These are phyloP conservation scores for Amblyjoppa fuscipennis DNA, from an alignment of 2,888 invertebrate genomes.

Conservation along the genomic window DNA sequence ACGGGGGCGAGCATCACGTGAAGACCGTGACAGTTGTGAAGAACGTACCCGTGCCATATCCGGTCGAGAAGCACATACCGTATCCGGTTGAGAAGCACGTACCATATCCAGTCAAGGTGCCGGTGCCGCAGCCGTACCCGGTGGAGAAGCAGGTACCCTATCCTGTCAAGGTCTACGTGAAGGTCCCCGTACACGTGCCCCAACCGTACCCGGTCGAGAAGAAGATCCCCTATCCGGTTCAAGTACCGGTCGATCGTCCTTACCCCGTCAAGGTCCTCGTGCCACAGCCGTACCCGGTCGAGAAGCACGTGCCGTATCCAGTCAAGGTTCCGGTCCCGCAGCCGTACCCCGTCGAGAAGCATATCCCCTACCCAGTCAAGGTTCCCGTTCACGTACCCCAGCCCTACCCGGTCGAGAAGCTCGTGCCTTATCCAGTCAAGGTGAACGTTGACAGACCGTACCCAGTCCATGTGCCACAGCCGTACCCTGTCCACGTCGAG, in stretches of 20 bases:
- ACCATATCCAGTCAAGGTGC: conserved; percentile 87
- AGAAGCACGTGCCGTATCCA: conserved; percentile 91
- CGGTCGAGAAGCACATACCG: conserved; percentile 82
- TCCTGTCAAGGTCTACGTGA: conserved; percentile 92
- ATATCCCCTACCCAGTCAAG: conserved; percentile 92
- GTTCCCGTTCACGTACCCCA: conserved; percentile 92
- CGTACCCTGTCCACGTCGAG: conserved; percentile 89
- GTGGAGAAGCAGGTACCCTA: conserved; percentile 90
- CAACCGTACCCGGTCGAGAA: conserved; percentile 93
- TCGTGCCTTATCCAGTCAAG: conserved; percentile 90
- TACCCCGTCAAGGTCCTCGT: conserved; percentile 92
- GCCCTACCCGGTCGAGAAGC: conserved; percentile 91
- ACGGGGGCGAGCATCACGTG: conserved; percentile 86
- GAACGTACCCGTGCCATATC: conserved; percentile 86
- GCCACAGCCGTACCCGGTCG: conserved; percentile 93
- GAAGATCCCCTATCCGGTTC: conserved; percentile 90
- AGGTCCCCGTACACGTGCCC: conserved; percentile 92
- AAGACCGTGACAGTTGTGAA: conserved; percentile 89
- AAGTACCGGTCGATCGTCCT: conserved; percentile 91
- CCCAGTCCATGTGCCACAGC: conserved; percentile 90
- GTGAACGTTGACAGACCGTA: conserved; percentile 87
- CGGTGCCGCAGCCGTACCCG: conserved; percentile 90
- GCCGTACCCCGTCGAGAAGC: conserved; percentile 93
- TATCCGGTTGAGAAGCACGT: conserved; percentile 91
- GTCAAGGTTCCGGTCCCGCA: conserved; percentile 90